Evolutionary conservation across 2,113 vertebrate genomes (phyloP), one percentile per base, ranked within the genome.

Genomic region (Nettapus auritus): DNA sequence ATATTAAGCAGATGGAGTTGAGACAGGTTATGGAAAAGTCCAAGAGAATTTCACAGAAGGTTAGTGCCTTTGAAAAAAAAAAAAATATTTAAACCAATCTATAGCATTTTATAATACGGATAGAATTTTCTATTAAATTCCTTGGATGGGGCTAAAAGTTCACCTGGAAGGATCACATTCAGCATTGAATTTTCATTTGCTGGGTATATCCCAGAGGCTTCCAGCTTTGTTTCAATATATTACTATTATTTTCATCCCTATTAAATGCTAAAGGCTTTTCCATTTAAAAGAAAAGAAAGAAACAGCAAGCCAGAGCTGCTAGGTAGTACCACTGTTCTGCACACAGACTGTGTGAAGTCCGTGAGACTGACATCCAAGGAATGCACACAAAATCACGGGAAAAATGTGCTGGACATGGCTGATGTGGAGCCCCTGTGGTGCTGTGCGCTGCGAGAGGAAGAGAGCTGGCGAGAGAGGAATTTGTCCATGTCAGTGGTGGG

Each of bases 321-420:
- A 84, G 68, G 68, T 86, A 68, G 22, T 44, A 88, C 17, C 19
- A 38, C 33, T 36, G 25, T 36, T 82, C 55, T 14, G 42, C 11
- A 2, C 50, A 60, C 33, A 70, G 86, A 74, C 28, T 76, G 19
- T 2, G 0, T 38, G 50, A 63, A 89, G 52, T 67, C 71, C 56
- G 31, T 81, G 64, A 77, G 57, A 42, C 82, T 91, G 82, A 93
- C 78, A 94, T 94, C 48, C 19, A 26, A 95, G 52, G 93, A 96
- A 96, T 95, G 94, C 89, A 92, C 85, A 86, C 76, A 93, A 91
- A 94, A 95, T 78, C 79, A 83, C 40, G 0, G 82, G 76, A 93
- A 94, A 90, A 96, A 96, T 96, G 73, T 91, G 80, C 85, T 93
- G 91, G 91, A 91, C 64, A 71, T 60, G 86, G 82, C 78, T 60